These are phyloP conservation scores for Mionectes macconnelli DNA, from an alignment of 2,113 vertebrate species.

Conservation along the genomic window DNA sequence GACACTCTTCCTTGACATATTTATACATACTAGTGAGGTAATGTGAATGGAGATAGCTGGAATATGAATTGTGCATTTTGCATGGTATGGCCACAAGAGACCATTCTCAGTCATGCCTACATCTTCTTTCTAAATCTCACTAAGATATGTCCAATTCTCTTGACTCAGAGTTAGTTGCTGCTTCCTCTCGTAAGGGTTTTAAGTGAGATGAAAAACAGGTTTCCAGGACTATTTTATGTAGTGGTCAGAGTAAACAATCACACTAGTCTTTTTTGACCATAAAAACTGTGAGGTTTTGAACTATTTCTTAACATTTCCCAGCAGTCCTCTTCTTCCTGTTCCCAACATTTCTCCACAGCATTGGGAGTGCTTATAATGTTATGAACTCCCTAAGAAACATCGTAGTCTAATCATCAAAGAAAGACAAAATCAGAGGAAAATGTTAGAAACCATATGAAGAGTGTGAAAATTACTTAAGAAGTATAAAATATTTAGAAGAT, in stretches of 20 bases:
- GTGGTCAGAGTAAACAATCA: neutral
- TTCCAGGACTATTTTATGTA: neutral
- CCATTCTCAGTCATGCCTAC: neutral
- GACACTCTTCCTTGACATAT: neutral
- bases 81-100: neutral
- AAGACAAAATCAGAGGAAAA: neutral
- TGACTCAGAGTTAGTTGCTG: neutral
- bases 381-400: neutral
- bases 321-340: neutral
- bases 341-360: neutral
- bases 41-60: neutral
- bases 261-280: neutral
- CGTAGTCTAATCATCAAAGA: neutral
- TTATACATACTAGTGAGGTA: neutral
- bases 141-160: neutral
- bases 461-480: neutral
- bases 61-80: neutral
- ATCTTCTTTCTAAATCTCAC: neutral
- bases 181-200: neutral
- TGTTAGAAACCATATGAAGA: neutral
- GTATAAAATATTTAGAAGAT: neutral
- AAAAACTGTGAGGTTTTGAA: conserved; percentile 6
- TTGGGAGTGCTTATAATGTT: neutral
- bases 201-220: neutral
- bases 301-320: neutral